Percentiles rank a stretch among this genome's conserved stretches.
These are phyloP conservation scores for Drosophila phalerata DNA, from an alignment of 2,888 invertebrate genomes.

Conservation along the genomic window DNA sequence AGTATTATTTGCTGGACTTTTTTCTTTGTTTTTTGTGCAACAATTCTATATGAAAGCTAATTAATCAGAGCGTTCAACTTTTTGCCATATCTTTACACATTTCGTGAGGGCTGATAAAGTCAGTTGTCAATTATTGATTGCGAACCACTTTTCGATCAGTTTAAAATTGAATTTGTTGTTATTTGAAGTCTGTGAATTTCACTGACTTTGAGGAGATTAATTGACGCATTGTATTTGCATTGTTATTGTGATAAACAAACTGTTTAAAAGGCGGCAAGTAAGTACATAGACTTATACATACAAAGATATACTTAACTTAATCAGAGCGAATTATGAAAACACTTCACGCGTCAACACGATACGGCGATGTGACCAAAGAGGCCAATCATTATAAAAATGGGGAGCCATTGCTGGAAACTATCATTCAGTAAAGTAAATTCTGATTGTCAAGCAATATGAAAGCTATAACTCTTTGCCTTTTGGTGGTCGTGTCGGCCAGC, in stretches of 20 bases:
- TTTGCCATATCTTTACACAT: conserved; percentile 7
- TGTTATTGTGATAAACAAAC: conserved; percentile 23
- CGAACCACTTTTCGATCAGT: conserved; percentile 8
- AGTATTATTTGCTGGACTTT: not conserved
- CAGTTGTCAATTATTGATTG: conserved; percentile 38
- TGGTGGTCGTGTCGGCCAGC: conserved; percentile 51
- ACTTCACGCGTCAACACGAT: conserved; percentile 16
- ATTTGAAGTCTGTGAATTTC: conserved; percentile 13
- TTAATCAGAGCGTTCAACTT: conserved; percentile 6
- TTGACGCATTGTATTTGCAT: conserved; percentile 4
- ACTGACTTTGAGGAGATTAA: conserved; percentile 33
- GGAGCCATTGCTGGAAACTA: not conserved
- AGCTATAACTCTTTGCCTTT: conserved; percentile 47
- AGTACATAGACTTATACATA: not conserved
- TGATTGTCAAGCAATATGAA: conserved; percentile 51
- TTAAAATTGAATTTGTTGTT: conserved; percentile 25
- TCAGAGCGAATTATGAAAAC: conserved; percentile 11
- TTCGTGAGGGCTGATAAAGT: conserved; percentile 27
- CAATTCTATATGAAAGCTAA: not conserved
- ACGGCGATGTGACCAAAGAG: conserved; percentile 16
- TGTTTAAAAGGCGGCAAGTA: not conserved
- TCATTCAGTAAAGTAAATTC: conserved; percentile 20
- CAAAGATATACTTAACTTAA: conserved; percentile 15
- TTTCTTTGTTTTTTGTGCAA: not conserved
- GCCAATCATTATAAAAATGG: conserved; percentile 37